Evolutionary conservation across 2,113 vertebrate genomes (phyloP).

Genomic region (Columbina picui): DNA sequence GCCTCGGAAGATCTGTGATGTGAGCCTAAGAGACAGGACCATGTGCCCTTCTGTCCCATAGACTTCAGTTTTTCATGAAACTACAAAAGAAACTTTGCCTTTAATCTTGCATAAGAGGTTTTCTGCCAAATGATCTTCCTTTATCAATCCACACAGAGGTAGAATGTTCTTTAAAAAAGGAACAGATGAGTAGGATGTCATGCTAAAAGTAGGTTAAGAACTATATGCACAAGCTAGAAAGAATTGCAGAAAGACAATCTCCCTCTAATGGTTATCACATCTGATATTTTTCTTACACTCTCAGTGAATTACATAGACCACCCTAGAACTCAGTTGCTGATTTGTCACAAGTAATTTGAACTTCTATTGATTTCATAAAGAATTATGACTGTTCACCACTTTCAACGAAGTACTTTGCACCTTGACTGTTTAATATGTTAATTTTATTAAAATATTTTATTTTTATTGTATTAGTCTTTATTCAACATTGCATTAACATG

Average conservation of each 20-base stretch:
- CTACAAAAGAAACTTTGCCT: background rate
- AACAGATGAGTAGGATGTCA: background rate
- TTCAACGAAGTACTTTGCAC: background rate
- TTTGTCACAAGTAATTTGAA: background rate
- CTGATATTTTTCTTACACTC: background rate
- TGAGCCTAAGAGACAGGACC: background rate
- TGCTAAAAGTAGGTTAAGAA: background rate
- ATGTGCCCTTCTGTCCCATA: background rate
- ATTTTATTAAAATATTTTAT: slow-evolving; percentile 30
- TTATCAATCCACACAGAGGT: background rate
- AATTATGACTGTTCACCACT: background rate
- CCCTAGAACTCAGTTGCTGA: background rate
- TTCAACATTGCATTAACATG: background rate
- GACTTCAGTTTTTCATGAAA: background rate
- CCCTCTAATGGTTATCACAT: background rate
- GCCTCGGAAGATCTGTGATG: background rate
- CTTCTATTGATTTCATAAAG: background rate
- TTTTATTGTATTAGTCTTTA: background rate
- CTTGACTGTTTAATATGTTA: background rate
- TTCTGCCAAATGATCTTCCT: background rate
- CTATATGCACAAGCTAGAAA: background rate
- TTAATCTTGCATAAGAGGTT: background rate
- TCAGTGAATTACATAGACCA: background rate
- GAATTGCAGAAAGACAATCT: background rate
- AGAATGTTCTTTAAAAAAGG: background rate